Evolutionary conservation across 2,888 invertebrate genomes (phyloP).

Genomic region (Himalopsyche tibetana): DNA sequence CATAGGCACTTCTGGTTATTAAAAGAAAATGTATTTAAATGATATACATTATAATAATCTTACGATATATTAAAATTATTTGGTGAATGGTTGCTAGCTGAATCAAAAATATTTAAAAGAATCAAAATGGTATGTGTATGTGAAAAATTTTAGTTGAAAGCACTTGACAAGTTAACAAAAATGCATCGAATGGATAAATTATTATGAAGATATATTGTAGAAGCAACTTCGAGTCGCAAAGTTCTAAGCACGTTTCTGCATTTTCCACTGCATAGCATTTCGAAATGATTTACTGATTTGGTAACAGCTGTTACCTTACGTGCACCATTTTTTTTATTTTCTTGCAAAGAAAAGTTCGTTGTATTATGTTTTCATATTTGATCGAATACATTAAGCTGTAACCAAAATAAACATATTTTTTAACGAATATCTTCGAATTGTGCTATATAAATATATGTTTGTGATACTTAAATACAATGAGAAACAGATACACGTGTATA

Average conservation of each 20-base stretch:
- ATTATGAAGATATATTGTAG: neutral
- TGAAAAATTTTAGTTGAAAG: too few relatives aligned
- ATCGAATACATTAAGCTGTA: neutral
- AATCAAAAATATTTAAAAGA: too few relatives aligned
- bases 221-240: neutral
- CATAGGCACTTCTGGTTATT: too few relatives aligned
- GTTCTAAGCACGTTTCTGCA: neutral
- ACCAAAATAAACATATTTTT: neutral
- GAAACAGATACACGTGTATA: too few relatives aligned
- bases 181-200: neutral
- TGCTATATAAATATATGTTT: too few relatives aligned
- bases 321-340: neutral
- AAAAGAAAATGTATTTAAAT: too few relatives aligned
- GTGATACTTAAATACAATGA: too few relatives aligned
- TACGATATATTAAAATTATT: too few relatives aligned
- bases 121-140: too few relatives aligned
- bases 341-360: neutral
- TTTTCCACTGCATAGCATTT: neutral
- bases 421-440: too few relatives aligned
- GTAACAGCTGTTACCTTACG: constrained; percentile 2
- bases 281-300: constrained; percentile 8
- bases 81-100: too few relatives aligned
- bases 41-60: too few relatives aligned
- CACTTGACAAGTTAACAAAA: neutral
- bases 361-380: neutral